Evolutionary conservation across 2,888 invertebrate genomes (phyloP), one percentile per base, ranked within the genome.

Genomic region (Pachydiplax longipennis): DNA sequence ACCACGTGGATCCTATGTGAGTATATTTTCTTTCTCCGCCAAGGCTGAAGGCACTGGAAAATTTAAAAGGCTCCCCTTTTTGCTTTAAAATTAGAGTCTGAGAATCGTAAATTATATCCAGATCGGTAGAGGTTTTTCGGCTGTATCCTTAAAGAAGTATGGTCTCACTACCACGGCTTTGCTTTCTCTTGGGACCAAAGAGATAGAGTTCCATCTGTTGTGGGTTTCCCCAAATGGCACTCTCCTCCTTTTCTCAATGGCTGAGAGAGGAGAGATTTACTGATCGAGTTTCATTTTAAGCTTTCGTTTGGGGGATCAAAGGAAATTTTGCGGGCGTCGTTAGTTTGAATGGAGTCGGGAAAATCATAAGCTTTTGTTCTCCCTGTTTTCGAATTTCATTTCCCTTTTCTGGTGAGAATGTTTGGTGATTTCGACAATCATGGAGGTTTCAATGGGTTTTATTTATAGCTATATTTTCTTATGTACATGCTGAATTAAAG

Each of bases 101-200:
- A 61, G 40, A 37, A 87, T 61, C 87, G 61, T 87, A 87, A 87
- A 87, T 87, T 87, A 87, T 87, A 87, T 31, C 87, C 87, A 65
- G 58, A 61, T 87, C 1, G 35, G 87, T 40, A 25, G 58, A 31
- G 87, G 61, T 13, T 53, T 53, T 53, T 53, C 83, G 53, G 53
- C 31, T 12, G 58, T 15, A 13, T 31, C n/a, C 35, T 87, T 48
- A 37, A 87, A 87, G 87, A 40, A 22, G 18, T 61, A 37, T 35
- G 58, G 73, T 31, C 73, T 53, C 53, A 44, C 44, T 44, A 44
- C 65, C n/a, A 13, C 65, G n/a, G 65, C 25, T 65, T 65, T 65
- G 65, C 65, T 73, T 31, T 73, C 31, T 31, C 73, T 31, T 12
- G 25, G 73, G 73, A 73, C 25, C 13, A 53, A 13, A 31, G 73